Evolutionary conservation across 2,888 invertebrate species (phyloP).

Genomic region (Troides aeacus): DNA sequence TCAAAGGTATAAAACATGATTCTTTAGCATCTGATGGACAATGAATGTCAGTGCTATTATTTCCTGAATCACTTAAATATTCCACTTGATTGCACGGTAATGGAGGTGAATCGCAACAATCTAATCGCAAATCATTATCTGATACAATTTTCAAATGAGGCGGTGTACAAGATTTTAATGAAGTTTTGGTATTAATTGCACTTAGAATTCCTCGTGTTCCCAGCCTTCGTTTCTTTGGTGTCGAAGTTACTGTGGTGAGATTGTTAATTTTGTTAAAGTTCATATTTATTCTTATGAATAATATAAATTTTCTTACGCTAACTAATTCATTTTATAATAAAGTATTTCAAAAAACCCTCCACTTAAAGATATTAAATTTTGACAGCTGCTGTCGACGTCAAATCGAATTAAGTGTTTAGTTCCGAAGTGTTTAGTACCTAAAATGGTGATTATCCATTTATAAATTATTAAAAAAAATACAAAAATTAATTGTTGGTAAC

Average conservation of each 20-base stretch:
- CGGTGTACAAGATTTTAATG: slow-evolving; percentile 41
- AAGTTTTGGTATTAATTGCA: slow-evolving; percentile 13
- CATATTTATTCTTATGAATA: slow-evolving; percentile 37
- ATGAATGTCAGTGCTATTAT: slow-evolving; percentile 47
- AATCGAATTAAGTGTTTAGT: no score
- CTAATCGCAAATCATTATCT: slow-evolving; percentile 22
- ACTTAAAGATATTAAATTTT: no score
- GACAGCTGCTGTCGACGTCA: no score
- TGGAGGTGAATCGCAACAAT: slow-evolving; percentile 61
- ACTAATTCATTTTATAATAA: not conserved
- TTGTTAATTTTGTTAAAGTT: slow-evolving; percentile 35
- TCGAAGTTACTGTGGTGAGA: slow-evolving; percentile 47
- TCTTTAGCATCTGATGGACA: slow-evolving; percentile 53
- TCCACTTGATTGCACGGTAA: slow-evolving; percentile 72
- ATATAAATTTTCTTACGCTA: not conserved
- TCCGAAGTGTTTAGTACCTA: no score
- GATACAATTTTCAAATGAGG: slow-evolving; percentile 39
- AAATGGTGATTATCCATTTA: no score
- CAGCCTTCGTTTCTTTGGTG: slow-evolving; percentile 65
- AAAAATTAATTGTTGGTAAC: no score
- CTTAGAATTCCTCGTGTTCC: slow-evolving; percentile 48
- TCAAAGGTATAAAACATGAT: slow-evolving; percentile 39
- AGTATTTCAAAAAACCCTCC: not conserved
- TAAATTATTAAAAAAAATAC: no score
- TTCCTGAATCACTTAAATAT: slow-evolving; percentile 58